A percentile compares a stretch with the other conserved stretches of the same genome.
Evolutionary conservation across 2,888 invertebrate genomes (phyloP).

Genomic region (Steromphala cineraria): DNA sequence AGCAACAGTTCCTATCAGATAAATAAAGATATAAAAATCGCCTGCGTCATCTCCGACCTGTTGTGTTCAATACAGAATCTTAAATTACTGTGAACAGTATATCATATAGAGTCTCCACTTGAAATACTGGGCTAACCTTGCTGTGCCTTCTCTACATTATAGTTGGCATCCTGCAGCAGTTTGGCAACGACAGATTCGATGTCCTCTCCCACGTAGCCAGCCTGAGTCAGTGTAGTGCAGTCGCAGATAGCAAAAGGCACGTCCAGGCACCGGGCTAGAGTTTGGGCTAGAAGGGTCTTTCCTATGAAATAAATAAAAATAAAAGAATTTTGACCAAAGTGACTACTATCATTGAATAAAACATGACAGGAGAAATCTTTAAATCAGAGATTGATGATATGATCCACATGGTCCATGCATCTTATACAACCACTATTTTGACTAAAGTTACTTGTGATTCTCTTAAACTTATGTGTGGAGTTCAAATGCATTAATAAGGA

Average conservation of each 20-base stretch:
- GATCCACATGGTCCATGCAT: too few relatives aligned
- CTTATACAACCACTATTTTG: too few relatives aligned
- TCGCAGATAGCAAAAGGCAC: constrained; percentile 99
- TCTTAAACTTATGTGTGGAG: too few relatives aligned
- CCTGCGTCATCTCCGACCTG: too few relatives aligned
- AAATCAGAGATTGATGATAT: too few relatives aligned
- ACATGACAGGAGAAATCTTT: too few relatives aligned
- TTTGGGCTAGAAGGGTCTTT: constrained; percentile 97
- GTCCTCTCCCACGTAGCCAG: constrained; percentile 98
- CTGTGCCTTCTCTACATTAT: constrained; percentile 97
- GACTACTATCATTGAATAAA: too few relatives aligned
- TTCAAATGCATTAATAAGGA: too few relatives aligned
- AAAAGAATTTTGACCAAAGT: neutral
- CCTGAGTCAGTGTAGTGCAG: constrained; percentile 80
- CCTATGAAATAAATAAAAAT: constrained; percentile 78
- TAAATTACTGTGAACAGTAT: neutral
- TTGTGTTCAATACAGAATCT: too few relatives aligned
- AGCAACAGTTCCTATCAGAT: too few relatives aligned
- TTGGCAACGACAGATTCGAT: constrained; percentile 99
- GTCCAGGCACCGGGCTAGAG: constrained; percentile 96
- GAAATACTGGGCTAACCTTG: constrained; percentile 78
- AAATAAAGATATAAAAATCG: too few relatives aligned
- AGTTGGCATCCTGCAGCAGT: constrained; percentile 94
- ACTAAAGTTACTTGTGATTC: too few relatives aligned
- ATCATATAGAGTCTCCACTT: neutral